phyloP scores from a whole-genome alignment of 1,140 invertebrate species.

The Calliopsis andreniformis region DNA sequence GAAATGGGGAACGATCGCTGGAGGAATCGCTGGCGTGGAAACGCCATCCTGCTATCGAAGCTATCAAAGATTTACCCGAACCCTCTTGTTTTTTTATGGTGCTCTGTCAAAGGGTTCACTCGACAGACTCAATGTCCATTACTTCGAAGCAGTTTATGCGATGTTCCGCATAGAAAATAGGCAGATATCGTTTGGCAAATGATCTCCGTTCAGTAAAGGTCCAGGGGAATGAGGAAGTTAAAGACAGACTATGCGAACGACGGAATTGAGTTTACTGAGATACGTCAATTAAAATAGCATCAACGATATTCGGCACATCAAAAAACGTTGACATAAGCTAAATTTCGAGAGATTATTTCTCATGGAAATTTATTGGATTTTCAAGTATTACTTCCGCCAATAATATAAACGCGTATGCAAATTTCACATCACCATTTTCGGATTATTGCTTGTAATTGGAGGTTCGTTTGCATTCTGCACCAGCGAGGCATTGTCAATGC shows the following conservation, averaged over 20 bases:
- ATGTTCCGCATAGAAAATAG: not conserved
- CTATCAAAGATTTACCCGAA: constrained; percentile 37
- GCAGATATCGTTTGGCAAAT: constrained; percentile 5
- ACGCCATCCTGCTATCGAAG: constrained; percentile 8
- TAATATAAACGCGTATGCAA: not conserved
- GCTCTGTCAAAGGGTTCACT: constrained; percentile 23
- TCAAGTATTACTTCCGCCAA: not conserved
- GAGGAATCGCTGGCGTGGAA: constrained; percentile 35
- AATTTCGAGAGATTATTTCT: too few species aligned
- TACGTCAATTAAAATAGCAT: too few species aligned
- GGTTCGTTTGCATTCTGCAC: not conserved
- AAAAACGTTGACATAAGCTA: too few species aligned
- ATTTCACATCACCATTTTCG: not conserved
- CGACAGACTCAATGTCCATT: constrained; percentile 19
- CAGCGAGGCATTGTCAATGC: not conserved
- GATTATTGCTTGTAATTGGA: not conserved
- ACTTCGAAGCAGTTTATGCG: constrained; percentile 23
- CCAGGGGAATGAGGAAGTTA: too few species aligned
- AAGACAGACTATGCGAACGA: not conserved
- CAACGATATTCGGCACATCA: too few species aligned
- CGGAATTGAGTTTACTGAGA: not conserved
- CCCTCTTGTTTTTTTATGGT: not conserved
- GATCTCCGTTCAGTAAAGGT: not conserved
- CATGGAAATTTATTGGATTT: too few species aligned
- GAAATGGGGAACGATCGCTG: constrained; percentile 44